phyloP scores from a whole-genome alignment of 2,113 vertebrate species.

The Gnathonemus echidnorhynchus region DNA sequence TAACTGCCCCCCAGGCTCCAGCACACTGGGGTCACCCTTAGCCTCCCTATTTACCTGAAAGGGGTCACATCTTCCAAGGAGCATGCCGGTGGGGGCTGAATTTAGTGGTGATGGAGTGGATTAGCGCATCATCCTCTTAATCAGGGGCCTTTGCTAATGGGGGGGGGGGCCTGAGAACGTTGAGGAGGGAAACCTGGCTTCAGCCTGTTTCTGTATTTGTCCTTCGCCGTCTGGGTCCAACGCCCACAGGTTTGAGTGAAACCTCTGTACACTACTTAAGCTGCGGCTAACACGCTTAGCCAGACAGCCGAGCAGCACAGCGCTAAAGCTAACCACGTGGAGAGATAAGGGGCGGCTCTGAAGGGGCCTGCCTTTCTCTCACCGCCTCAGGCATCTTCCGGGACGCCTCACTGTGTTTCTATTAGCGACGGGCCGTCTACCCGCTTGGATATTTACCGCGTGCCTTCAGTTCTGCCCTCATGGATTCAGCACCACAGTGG shows the following conservation, averaged over 20 bases:
- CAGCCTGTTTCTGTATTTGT: not conserved
- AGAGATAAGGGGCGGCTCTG: not conserved
- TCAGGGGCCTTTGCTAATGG: not conserved
- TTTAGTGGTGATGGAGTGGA: slow-evolving; percentile 26
- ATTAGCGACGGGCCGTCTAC: not conserved
- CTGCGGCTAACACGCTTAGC: not conserved
- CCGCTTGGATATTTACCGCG: not conserved
- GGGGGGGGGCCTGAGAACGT: not conserved
- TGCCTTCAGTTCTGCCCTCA: not conserved
- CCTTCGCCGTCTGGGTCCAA: not conserved
- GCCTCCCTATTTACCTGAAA: slow-evolving; percentile 34
- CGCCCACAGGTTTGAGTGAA: not conserved
- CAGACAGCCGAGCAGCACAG: not conserved
- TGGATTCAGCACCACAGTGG: not conserved
- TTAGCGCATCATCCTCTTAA: slow-evolving; percentile 24
- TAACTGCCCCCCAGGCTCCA: not conserved
- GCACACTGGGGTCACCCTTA: slow-evolving; percentile 31
- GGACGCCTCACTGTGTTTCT: not conserved
- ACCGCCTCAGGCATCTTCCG: not conserved
- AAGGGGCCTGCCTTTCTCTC: not conserved
- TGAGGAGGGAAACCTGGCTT: not conserved
- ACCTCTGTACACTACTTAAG: not conserved
- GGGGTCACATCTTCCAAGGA: slow-evolving; percentile 15
- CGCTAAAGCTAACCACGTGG: not conserved
- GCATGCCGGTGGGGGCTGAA: slow-evolving; percentile 16